A percentile compares a stretch with the other conserved stretches of the same genome.
phyloP scores from a whole-genome alignment of 2,797 vertebrate species.

The Cichlasoma orientale region DNA sequence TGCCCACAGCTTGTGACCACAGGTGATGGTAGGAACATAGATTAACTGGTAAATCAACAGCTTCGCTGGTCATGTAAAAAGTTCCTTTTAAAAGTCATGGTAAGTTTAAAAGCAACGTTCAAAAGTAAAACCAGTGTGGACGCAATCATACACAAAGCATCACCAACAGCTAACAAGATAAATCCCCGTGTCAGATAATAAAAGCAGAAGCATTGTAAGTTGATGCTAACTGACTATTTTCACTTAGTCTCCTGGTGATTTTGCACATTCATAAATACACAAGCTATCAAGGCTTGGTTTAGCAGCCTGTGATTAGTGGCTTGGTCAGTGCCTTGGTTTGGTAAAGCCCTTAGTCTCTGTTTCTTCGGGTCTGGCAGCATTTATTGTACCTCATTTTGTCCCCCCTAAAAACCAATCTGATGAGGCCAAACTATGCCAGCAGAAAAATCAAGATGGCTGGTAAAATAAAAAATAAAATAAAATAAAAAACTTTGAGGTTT shows the following conservation, averaged over 20 bases:
- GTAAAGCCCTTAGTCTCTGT: constrained; percentile 50
- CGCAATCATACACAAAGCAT: no score
- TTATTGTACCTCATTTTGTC: constrained; percentile 52
- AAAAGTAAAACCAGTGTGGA: neutral
- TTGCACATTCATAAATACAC: constrained; percentile 53
- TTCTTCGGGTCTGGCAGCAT: constrained; percentile 42
- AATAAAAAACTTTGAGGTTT: constrained; percentile 48
- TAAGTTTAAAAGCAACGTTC: neutral
- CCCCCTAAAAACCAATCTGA: constrained; percentile 46
- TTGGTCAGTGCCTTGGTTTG: constrained; percentile 46
- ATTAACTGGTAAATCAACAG: no score
- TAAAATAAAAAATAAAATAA: constrained; percentile 27
- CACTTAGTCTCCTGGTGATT: constrained; percentile 32
- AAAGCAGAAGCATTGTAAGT: neutral
- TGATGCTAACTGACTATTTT: constrained; percentile 29
- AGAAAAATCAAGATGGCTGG: constrained; percentile 36
- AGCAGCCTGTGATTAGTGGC: constrained; percentile 59
- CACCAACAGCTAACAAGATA: no score
- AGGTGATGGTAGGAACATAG: neutral
- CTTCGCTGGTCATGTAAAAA: neutral
- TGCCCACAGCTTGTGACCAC: neutral
- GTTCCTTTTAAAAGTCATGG: neutral
- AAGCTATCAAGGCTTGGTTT: constrained; percentile 50
- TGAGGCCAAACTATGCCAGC: constrained; percentile 10
- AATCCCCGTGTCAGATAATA: neutral